These are phyloP conservation scores for Drosophila chauvacae DNA, from an alignment of 1,140 invertebrate species.

Conservation along the genomic window DNA sequence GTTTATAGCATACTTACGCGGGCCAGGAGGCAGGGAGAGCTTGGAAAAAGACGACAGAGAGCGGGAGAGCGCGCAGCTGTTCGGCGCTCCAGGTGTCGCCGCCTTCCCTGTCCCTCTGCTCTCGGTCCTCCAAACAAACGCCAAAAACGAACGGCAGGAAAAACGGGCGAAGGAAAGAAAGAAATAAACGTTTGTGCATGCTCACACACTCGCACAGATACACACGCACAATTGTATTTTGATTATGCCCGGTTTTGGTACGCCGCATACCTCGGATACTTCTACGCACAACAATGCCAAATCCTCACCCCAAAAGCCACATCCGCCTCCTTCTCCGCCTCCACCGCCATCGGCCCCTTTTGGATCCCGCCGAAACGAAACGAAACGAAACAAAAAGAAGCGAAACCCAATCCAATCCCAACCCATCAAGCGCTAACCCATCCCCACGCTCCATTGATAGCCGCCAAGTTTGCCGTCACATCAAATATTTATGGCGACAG, in stretches of 20 bases:
- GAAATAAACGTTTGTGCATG: constrained; percentile 65
- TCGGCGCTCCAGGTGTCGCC: constrained; percentile 53
- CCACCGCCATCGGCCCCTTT: background rate
- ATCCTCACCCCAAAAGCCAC: constrained; percentile 14
- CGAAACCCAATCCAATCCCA: constrained; percentile 22
- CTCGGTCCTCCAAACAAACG: constrained; percentile 49
- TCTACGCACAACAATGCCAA: constrained; percentile 81
- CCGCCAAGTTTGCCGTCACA: constrained; percentile 69
- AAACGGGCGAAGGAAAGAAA: constrained; percentile 30
- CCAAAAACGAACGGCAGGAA: constrained; percentile 19
- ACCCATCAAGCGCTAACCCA: constrained; percentile 13
- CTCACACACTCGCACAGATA: constrained; percentile 42
- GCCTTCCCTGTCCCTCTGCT: background rate
- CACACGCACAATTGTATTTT: constrained; percentile 79
- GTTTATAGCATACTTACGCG: constrained; percentile 70
- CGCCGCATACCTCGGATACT: constrained; percentile 79
- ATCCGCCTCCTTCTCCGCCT: background rate
- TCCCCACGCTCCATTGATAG: constrained; percentile 58
- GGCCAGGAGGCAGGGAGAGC: constrained; percentile 30
- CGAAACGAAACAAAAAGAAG: constrained; percentile 8
- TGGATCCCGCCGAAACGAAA: background rate
- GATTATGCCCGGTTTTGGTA: constrained; percentile 81
- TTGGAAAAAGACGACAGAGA: constrained; percentile 5
- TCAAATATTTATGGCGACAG: constrained; percentile 79
- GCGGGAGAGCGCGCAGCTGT: constrained; percentile 37